Evolutionary conservation across 2,797 vertebrate genomes (phyloP), one percentile per base, ranked within the genome.

Genomic region (Rhynchotus rufescens): DNA sequence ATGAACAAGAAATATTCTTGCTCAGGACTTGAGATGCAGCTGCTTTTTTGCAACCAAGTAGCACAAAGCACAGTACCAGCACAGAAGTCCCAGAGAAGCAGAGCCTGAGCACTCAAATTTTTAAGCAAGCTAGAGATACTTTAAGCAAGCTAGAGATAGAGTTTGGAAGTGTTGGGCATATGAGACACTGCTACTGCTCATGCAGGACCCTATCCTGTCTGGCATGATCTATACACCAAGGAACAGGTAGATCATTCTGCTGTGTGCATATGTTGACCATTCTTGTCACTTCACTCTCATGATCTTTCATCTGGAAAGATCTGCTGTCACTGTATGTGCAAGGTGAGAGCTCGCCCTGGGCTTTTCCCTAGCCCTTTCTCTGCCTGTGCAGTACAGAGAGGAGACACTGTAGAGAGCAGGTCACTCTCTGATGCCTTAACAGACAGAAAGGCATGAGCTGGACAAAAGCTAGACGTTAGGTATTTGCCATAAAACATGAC

Each of bases 241-340:
- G 68, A 89, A 92, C 60, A 88, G 75, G 64, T 79, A 73, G 76
- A 64, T 68, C 64, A 65, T 22, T 84, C 79, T 67, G 76, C 91
- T 86, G 59, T 56, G 84, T 72, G 80, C 94, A 94, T 85, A 89
- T 47, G 67, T 65, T 92, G 76, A 83, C 88, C 77, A 36, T 79
- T 91, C 40, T 61, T 76, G 67, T 88, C 83, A 90, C 52, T 16
- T 52, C 16, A 30, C 64, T 94, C 89, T 75, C 67, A 30, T 57
- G 40, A 66, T 81, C 62, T 66, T 77, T 89, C 68, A 81, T 86
- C 81, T 92, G 64, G 80, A 85, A 74, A 92, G 66, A 69, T 89
- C 49, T 77, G 74, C 76, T 91, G 87, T 92, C 85, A 84, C 54
- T 54, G 32, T 17, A 21, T 19, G 51, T 76, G 56, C 66, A 87